Conservation (phyloP, 2,113 vertebrate genomes). For the Lophotis ruficrista region DNA sequence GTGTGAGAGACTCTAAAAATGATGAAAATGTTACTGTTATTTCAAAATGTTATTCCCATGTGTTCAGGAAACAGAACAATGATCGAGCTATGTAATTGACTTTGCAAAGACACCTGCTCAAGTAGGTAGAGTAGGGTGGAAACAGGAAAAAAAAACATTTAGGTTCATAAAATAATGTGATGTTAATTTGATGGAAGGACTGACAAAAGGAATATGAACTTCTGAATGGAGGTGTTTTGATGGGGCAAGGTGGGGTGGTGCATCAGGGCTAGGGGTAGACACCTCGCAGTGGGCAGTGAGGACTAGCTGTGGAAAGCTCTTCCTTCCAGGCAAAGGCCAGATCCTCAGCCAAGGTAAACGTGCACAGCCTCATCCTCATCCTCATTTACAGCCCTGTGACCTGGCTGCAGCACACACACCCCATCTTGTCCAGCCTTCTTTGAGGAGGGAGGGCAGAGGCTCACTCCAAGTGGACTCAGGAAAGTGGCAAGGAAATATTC, state of each 20-base stretch:
- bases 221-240: background rate
- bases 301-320: background rate
- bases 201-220: background rate
- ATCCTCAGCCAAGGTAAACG: background rate
- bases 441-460: background rate
- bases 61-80: background rate
- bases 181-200: background rate
- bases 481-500: background rate
- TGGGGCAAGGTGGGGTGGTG: background rate
- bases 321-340: background rate
- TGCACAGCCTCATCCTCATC: no score
- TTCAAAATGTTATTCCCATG: constrained; percentile 33
- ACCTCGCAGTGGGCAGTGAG: background rate
- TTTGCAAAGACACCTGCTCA: constrained; percentile 15
- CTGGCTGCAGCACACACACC: background rate
- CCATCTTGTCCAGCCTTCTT: background rate
- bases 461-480: background rate
- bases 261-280: background rate
- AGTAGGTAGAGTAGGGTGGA: background rate
- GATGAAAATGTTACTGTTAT: constrained; percentile 39
- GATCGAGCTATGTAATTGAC: background rate
- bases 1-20: background rate
- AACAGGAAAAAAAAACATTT: background rate
- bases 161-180: background rate
- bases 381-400: background rate